Conservation (phyloP, 2,113 vertebrate genomes). For the Pelecanoides urinatrix region DNA sequence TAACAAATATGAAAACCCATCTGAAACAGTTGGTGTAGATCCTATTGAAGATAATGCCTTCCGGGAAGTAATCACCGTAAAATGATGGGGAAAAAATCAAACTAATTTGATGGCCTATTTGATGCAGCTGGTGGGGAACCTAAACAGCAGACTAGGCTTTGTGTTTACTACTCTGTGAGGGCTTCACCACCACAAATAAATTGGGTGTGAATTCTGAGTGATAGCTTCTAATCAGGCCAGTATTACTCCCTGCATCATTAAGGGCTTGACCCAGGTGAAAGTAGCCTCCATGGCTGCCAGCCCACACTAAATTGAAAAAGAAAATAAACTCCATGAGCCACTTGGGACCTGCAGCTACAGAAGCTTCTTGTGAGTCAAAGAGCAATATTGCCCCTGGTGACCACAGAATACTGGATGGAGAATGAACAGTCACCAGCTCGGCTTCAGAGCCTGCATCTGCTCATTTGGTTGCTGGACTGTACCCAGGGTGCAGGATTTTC, state of each 20-base stretch:
- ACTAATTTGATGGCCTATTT: slow-evolving; percentile 25
- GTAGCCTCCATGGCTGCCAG: not conserved
- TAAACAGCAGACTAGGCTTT: slow-evolving; percentile 21
- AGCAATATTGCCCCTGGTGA: not conserved
- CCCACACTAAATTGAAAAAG: slow-evolving; percentile 22
- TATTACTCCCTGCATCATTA: not conserved
- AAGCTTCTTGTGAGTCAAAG: not conserved
- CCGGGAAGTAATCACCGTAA: not conserved
- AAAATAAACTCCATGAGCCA: not conserved
- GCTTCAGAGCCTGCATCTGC: not conserved
- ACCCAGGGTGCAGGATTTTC: not conserved
- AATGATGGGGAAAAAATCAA: not conserved
- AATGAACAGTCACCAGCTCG: not conserved
- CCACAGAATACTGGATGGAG: not conserved
- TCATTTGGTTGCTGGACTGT: not conserved
- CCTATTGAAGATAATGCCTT: not conserved
- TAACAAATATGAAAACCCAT: not conserved
- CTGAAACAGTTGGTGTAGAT: not conserved
- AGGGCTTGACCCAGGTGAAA: not conserved
- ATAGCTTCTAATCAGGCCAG: slow-evolving; percentile 33
- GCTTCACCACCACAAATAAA: slow-evolving; percentile 62
- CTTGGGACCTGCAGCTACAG: not conserved
- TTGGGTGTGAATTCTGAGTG: slow-evolving; percentile 32
- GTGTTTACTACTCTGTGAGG: slow-evolving; percentile 48
- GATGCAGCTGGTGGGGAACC: slow-evolving; percentile 35